Conservation (phyloP, 2,113 vertebrate genomes). For the Casuarius casuarius region DNA sequence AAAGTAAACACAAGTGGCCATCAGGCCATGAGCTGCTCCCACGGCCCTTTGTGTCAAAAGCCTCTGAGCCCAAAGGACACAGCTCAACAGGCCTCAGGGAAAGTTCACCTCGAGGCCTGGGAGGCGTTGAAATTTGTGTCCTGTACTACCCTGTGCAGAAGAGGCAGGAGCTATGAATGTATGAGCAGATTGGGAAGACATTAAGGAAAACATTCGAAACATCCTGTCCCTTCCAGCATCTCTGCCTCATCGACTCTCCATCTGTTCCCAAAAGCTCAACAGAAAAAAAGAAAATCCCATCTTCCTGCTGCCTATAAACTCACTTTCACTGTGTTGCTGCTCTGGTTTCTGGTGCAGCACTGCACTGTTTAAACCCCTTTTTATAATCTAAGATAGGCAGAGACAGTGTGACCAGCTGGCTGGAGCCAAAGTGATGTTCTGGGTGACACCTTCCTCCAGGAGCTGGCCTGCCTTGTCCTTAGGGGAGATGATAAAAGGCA, state of each 20-base stretch:
- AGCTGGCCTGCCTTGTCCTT: neutral
- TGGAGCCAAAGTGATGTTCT: neutral
- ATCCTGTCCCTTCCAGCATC: conserved; percentile 46
- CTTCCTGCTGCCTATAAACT: conserved; percentile 20
- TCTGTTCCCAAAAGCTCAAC: conserved; percentile 44
- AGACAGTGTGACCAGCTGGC: neutral
- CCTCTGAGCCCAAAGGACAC: neutral
- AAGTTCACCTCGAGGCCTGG: neutral
- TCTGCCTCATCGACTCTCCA: conserved; percentile 41
- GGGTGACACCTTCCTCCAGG: neutral
- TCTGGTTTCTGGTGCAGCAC: neutral
- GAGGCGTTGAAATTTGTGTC: neutral
- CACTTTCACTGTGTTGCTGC: neutral
- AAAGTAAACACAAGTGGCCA: conserved; percentile 11
- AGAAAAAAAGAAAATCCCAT: conserved; percentile 22
- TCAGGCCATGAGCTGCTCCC: neutral
- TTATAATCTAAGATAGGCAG: neutral
- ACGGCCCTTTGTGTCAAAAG: neutral
- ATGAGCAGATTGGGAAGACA: conserved; percentile 44
- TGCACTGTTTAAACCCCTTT: neutral
- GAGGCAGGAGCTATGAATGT: neutral
- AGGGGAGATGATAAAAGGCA: neutral
- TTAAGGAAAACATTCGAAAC: conserved; percentile 46
- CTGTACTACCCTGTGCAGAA: neutral
- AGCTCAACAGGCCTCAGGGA: neutral